These are phyloP conservation scores for cat (Felis catus) DNA, from an alignment of 2,113 vertebrate species.

Conservation along the genomic window DNA sequence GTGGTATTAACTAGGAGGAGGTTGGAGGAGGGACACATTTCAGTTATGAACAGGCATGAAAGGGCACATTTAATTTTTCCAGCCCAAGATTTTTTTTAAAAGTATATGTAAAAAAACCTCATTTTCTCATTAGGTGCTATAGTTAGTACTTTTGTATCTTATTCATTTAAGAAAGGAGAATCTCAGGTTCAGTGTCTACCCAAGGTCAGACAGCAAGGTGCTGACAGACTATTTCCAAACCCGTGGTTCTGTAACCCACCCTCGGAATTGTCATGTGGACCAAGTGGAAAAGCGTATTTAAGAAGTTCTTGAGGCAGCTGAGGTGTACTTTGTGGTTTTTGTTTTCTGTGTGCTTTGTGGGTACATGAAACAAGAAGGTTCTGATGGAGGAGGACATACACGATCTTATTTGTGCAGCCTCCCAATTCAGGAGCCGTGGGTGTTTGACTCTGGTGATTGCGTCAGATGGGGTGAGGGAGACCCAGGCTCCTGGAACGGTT, in stretches of 20 bases:
- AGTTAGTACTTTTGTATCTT: background rate
- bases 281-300: too few relatives aligned
- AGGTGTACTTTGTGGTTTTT: background rate
- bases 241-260: background rate
- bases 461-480: background rate
- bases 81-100: background rate
- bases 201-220: background rate
- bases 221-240: background rate
- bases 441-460: background rate
- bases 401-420: background rate
- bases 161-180: background rate
- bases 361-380: background rate
- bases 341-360: background rate
- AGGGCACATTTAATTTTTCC: background rate
- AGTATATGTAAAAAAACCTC: background rate
- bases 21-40: background rate
- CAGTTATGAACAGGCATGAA: background rate
- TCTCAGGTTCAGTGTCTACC: background rate
- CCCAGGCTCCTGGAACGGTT: background rate
- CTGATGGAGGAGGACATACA: accelerated
- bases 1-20: background rate
- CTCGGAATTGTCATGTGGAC: background rate
- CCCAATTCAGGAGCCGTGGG: background rate
- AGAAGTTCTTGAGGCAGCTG: background rate
- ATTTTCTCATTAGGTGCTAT: background rate